Evolutionary conservation across 1,140 invertebrate genomes (phyloP), one percentile per base, ranked within the genome.

Genomic region (Zaprionus taronus): DNA sequence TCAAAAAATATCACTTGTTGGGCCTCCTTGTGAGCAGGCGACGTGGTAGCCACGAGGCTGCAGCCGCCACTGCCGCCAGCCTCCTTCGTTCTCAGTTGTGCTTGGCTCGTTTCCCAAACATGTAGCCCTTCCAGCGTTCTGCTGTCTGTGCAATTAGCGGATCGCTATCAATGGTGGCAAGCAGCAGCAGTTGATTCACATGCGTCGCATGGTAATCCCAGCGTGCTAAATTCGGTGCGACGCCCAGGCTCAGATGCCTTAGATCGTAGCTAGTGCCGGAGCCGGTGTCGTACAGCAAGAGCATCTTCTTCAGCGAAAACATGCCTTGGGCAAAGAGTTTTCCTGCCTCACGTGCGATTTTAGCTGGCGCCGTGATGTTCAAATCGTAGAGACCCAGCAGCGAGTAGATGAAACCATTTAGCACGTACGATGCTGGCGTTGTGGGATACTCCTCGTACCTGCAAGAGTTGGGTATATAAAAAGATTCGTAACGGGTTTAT

Each of bases 371-470:
- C 17, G 96, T 95, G 83, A 95, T 95, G 80, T 96, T 95, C 28
- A 99, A 93, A 94, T 99, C 99, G 92, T 99, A 99, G 0, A 99
- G 94, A 4, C 99, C 99, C 65, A 99, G 95, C 2, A 99, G 94
- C 0, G 99, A 98, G 93, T 99, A 99, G 81, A 99, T 99, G 93
- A 99, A 99, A 31, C 99, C 99, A 93, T 99, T 99, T 2, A 99
- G 95, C 9, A 99, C 98, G 93, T 99, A 99, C 4, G 97, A 97
- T 5, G 97, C 95, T 0, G 99, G 99, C 38, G 95, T 96, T 0
- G 99, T 99, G 5, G 99, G 99, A 93, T 99, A 99, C 91, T 99
- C 99, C 93, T 99, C 99, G 92, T 99, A 99, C 97, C 97, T 98
- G 17, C 5, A n/a, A 22, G 12, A 24, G 47, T 24, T 51, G 47